These are phyloP conservation scores for Platynereis dumerilii DNA, from an alignment of 2,888 invertebrate genomes.

Conservation along the genomic window DNA sequence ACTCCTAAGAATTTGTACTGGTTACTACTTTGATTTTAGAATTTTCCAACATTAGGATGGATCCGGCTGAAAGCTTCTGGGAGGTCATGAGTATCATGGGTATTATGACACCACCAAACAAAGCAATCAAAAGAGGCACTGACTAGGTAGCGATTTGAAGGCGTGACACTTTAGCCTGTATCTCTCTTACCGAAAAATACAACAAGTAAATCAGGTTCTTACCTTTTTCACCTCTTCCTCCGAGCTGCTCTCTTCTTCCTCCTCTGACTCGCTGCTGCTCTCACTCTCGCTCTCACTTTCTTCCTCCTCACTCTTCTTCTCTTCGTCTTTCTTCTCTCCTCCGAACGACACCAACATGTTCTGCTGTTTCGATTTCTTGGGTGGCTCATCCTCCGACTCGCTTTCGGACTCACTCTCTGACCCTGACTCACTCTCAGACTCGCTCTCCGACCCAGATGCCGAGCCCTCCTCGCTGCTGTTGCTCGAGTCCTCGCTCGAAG, in stretches of 20 bases:
- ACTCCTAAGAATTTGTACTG: too few relatives aligned
- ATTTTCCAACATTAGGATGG: too few relatives aligned
- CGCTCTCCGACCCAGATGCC: conserved; percentile 10
- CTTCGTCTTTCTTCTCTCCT: conserved; percentile 23
- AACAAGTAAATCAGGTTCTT: too few relatives aligned
- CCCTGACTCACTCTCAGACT: conserved; percentile 31
- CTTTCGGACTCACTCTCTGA: conserved; percentile 24
- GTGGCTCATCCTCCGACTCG: conserved; percentile 36
- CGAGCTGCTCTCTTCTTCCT: conserved; percentile 31
- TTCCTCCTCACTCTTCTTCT: conserved; percentile 27
- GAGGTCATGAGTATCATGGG: too few relatives aligned
- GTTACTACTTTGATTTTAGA: too few relatives aligned
- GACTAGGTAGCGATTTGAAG: too few relatives aligned
- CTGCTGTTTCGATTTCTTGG: conserved; percentile 13
- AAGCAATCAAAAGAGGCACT: too few relatives aligned
- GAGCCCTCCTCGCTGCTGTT: conserved; percentile 29
- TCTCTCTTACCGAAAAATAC: too few relatives aligned
- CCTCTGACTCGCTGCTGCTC: conserved; percentile 40
- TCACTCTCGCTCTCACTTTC: conserved; percentile 33
- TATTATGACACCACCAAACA: too few relatives aligned
- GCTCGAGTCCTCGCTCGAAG: conserved; percentile 12
- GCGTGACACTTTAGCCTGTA: too few relatives aligned
- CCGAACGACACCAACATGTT: conserved; percentile 25
- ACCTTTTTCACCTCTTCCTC: conserved; percentile 14
- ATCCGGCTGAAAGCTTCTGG: too few relatives aligned